Percentiles rank a stretch among this genome's conserved stretches.
Conservation (phyloP, 1,140 invertebrate genomes). For the Dreissena polymorpha region DNA sequence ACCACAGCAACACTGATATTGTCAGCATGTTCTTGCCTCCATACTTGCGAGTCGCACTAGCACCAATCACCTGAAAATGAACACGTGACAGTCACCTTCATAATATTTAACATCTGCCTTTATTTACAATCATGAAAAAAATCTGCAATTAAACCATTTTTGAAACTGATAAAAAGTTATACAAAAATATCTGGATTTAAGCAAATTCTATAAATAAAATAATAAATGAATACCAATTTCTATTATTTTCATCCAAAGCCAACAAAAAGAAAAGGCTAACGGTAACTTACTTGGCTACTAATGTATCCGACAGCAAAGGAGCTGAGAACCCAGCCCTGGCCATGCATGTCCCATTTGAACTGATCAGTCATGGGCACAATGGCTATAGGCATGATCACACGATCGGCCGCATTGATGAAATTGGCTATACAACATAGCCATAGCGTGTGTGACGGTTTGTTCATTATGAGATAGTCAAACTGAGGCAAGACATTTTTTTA, state of each 20-base stretch:
- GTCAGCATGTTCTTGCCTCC: conserved; percentile 88
- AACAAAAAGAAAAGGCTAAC: too few relatives aligned
- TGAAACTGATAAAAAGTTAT: too few relatives aligned
- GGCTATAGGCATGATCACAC: conserved; percentile 90
- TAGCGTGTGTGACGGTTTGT: conserved; percentile 82
- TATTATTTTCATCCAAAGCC: too few relatives aligned
- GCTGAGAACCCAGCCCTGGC: conserved; percentile 89
- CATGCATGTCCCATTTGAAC: conserved; percentile 87
- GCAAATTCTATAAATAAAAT: too few relatives aligned
- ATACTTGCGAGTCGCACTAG: conserved; percentile 86
- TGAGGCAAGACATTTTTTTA: too few relatives aligned
- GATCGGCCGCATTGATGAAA: conserved; percentile 90
- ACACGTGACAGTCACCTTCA: neutral
- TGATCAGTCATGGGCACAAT: conserved; percentile 89
- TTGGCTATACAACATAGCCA: conserved; percentile 88
- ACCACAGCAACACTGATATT: conserved; percentile 88
- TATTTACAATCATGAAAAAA: too few relatives aligned
- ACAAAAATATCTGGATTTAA: too few relatives aligned
- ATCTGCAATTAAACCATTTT: too few relatives aligned
- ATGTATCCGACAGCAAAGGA: conserved; percentile 91
- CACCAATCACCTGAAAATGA: conserved; percentile 84
- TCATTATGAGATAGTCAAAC: conserved; percentile 64
- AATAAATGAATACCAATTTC: too few relatives aligned
- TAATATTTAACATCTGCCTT: too few relatives aligned
- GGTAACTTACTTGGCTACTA: conserved; percentile 85